phyloP scores from a whole-genome alignment of 2,888 invertebrate species.

The Tupiocoris notatus region DNA sequence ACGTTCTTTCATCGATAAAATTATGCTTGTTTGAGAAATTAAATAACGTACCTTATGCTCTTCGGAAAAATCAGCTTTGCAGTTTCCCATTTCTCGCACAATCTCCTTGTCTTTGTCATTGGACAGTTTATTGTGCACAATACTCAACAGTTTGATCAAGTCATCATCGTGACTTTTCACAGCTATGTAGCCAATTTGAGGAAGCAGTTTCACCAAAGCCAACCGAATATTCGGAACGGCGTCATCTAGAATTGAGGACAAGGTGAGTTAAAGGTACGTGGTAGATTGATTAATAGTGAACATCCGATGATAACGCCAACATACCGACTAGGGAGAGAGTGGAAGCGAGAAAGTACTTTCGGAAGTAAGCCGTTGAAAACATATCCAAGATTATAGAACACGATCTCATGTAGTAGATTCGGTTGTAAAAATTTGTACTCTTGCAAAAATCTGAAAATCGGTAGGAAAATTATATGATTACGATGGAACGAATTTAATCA shows the following conservation, averaged over 20 bases:
- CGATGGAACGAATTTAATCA: background rate
- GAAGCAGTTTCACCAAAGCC: slow-evolving; percentile 61
- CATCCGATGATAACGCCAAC: too few species aligned
- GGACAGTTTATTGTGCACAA: slow-evolving; percentile 56
- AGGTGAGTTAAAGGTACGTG: background rate
- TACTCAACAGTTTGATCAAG: slow-evolving; percentile 60
- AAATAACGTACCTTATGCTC: background rate
- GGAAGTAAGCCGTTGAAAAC: slow-evolving; percentile 69
- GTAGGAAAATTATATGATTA: slow-evolving; percentile 43
- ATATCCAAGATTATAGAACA: slow-evolving; percentile 64
- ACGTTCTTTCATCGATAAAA: too few species aligned
- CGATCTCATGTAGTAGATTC: slow-evolving; percentile 66
- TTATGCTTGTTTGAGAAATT: too few species aligned
- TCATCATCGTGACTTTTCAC: slow-evolving; percentile 62
- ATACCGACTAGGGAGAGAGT: slow-evolving; percentile 61
- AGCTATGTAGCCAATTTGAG: slow-evolving; percentile 61
- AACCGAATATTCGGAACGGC: slow-evolving; percentile 62
- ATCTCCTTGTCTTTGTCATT: slow-evolving; percentile 44
- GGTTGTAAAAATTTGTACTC: slow-evolving; percentile 64
- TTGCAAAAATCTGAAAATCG: slow-evolving; percentile 62
- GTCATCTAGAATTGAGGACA: slow-evolving; percentile 55
- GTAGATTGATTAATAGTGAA: too few species aligned
- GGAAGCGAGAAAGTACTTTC: slow-evolving; percentile 64
- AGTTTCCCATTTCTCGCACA: background rate
- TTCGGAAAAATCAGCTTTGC: background rate